Evolutionary conservation across 2,113 vertebrate genomes (phyloP), one percentile per base, ranked within the genome.

Genomic region (Hippocampus comes): DNA sequence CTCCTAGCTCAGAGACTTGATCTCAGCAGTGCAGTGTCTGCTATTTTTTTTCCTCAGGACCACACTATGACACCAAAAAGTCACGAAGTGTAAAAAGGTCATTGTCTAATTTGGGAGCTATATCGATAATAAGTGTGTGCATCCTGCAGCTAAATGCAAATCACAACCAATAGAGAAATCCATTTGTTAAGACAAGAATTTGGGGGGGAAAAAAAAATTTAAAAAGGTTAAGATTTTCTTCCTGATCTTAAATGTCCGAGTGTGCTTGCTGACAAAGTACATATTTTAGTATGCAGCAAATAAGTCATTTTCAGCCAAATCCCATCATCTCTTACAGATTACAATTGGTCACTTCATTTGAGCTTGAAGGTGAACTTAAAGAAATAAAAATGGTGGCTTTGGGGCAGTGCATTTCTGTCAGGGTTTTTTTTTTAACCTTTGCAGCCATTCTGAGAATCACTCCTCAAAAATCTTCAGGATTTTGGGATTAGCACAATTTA

Each of bases 1-100:
- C 80, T 78, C 74, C 70, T 53, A 70, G 74, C 81, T 84, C 79
- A 34, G 42, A 48, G 41, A 43, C 64, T 46, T 43, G n/a, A 25
- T 48, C 38, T 48, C n/a, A 67, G 57, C 25, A 27, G 25, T 60
- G 15, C 57, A 60, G 25, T 60, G 23, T 27, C 57, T 60, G 57
- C 25, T 60, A 60, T 30, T 30, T 60, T 60, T 30, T 4, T n/a
- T 46, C 43, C 51, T 21, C 57, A 17, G 25, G 25, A 30, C 11
- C 25, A 30, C 25, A 7, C 14, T 60, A 17, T 51, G 57, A 60
- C 57, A 60, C 11, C 7, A 60, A 25, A 60, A 21, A 53, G 27
- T 60, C 2, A 30, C 57, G 1, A 60, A 60, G 25, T 60, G 57
- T 6, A 17, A 30, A 55, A 60, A 53, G 57, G 25, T 60, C 25